Evolutionary conservation across 2,888 invertebrate genomes (phyloP), one percentile per base, ranked within the genome.

Genomic region (Carpatolechia fugitivella): DNA sequence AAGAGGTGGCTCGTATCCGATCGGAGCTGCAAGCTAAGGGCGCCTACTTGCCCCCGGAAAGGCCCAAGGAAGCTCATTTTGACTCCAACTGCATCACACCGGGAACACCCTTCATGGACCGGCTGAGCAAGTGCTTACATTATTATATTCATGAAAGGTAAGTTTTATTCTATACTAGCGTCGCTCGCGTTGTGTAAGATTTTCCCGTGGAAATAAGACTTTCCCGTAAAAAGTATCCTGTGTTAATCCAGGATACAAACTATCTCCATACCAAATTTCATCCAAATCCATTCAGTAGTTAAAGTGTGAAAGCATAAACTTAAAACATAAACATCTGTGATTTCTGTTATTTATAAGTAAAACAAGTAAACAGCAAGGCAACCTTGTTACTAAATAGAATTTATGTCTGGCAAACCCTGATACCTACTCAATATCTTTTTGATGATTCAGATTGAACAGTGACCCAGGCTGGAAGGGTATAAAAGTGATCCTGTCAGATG

Each of bases 31-130:
- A 92, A 52, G 82, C 91, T 0, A 95, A 94, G 72, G 97, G 97
- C 0, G 94, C 93, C 13, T 90, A 92, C 63, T 81, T 97, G 52
- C 97, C 97, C 0, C 95, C 96, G 0, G 95, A 96, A 73, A 99
- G 98, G 84, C 93, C 95, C 0, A 96, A 97, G 72, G 96, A 94
- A 65, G 96, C 96, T 40, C 98, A 99, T 85, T 99, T 99, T 81
- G 99, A 99, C 83, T 98, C 98, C 54, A 99, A 99, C 83, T 99
- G 99, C 76, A 99, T 99, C 72, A 99, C 99, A 0, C 99, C 99
- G 0, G 99, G 99, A n/a, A 99, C 99, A 5, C 98, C 98, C 0
- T 99, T 99, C 76, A 99, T 99, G 98, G 97, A 96, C 66, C 91
- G 96, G 36, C 91, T 99, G 55, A 98, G 96, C 84, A 91, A 94